phyloP scores from a whole-genome alignment of 2,888 invertebrate species.

The Drosophila fulvimacula region DNA sequence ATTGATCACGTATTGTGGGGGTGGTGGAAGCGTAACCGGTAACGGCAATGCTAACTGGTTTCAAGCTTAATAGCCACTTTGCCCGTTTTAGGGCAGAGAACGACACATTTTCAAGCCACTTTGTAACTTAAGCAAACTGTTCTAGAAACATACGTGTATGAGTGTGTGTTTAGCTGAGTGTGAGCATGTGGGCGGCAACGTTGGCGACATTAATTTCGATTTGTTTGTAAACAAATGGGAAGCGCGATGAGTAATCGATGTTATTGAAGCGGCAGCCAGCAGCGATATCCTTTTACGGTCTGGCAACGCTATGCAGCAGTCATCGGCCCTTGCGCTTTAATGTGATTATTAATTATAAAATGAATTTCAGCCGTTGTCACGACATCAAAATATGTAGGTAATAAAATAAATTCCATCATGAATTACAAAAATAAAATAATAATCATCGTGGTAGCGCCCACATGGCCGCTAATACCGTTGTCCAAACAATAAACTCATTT shows the following conservation, averaged over 20 bases:
- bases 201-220: constrained; percentile 57
- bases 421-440: constrained; percentile 74
- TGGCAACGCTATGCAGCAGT: constrained; percentile 29
- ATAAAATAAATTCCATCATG: constrained; percentile 74
- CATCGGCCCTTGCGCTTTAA: constrained; percentile 34
- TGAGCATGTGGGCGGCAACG: constrained; percentile 55
- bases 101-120: constrained; percentile 38
- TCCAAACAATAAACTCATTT: constrained; percentile 78
- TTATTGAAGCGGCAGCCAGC: constrained; percentile 24
- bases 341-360: constrained; percentile 25
- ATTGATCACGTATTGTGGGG: constrained; percentile 42
- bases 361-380: constrained; percentile 30
- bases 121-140: constrained; percentile 43
- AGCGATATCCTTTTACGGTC: constrained; percentile 48
- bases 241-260: constrained; percentile 65
- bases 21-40: constrained; percentile 49
- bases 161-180: neutral
- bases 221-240: constrained; percentile 75
- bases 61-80: constrained; percentile 46
- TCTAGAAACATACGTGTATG: constrained; percentile 32
- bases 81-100: constrained; percentile 65
- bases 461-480: constrained; percentile 66
- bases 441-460: constrained; percentile 72
- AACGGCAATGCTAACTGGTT: constrained; percentile 55
- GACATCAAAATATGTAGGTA: constrained; percentile 22